Evolutionary conservation across 2,797 vertebrate genomes (phyloP).

Genomic region (Scomberomorus guttatus): DNA sequence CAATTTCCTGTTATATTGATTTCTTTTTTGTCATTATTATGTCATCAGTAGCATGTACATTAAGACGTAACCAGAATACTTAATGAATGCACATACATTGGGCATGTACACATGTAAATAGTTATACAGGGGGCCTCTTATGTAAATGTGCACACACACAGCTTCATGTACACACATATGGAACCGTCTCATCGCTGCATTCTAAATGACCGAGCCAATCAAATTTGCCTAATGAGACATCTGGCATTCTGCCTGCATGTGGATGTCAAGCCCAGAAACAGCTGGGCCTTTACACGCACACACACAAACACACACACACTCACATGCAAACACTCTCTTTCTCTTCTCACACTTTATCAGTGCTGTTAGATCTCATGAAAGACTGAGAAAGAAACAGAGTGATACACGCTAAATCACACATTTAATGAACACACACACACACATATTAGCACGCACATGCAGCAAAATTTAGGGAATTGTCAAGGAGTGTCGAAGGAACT

Average conservation of each 20-base stretch:
- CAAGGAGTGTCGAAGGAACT: conserved; percentile 3
- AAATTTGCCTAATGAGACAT: conserved; percentile 86
- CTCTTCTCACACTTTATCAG: conserved; percentile 40
- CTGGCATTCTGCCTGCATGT: conserved; percentile 83
- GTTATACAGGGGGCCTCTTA: conserved; percentile 72
- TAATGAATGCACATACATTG: conserved; percentile 70
- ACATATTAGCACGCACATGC: conserved; percentile 12
- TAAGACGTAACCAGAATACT: conserved; percentile 17
- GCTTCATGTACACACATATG: conserved; percentile 73
- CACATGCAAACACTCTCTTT: conserved; percentile 32
- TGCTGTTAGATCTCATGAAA: conserved; percentile 31
- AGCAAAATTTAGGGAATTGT: not conserved
- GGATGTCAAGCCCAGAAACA: conserved; percentile 81
- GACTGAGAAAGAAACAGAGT: conserved; percentile 28
- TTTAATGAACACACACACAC: not conserved
- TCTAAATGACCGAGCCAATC: conserved; percentile 80
- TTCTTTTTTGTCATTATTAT: not conserved
- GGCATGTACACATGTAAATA: conserved; percentile 72
- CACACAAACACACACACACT: conserved; percentile 45
- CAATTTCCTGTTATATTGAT: accelerated
- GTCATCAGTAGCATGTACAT: conserved; percentile 15
- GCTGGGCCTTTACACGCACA: conserved; percentile 68
- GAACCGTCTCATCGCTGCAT: conserved; percentile 75
- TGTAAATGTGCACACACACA: conserved; percentile 69
- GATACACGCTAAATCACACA: conserved; percentile 15